Conservation (phyloP, 1,140 invertebrate species). For the Steinernema khuongi region DNA sequence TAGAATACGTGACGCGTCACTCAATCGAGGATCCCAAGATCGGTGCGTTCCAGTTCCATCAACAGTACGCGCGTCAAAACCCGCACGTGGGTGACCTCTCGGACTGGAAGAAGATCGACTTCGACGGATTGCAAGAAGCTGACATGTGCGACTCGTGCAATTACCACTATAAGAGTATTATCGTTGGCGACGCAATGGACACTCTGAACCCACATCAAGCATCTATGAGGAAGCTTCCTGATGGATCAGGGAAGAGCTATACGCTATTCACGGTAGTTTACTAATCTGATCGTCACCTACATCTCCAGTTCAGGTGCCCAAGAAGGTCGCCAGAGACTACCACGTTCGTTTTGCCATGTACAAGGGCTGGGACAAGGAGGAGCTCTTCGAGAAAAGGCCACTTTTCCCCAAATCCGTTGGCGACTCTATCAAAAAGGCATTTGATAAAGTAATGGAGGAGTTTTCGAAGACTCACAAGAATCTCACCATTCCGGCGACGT, state of each 20-base stretch:
- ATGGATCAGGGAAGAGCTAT: not conserved
- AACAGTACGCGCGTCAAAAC: not conserved
- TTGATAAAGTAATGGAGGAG: not conserved
- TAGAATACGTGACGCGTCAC: not conserved
- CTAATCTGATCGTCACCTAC: not conserved
- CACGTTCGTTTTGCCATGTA: not conserved
- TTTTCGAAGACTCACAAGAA: not conserved
- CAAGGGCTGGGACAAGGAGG: not conserved
- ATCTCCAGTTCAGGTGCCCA: not conserved
- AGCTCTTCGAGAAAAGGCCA: not conserved
- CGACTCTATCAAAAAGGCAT: not conserved
- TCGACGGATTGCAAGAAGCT: not conserved
- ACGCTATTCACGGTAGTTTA: not conserved
- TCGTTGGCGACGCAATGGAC: not conserved
- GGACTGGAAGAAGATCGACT: not conserved
- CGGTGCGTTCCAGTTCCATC: not conserved
- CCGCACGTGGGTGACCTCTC: not conserved
- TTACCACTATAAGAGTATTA: not conserved
- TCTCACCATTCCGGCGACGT: not conserved
- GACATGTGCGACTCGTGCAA: not conserved
- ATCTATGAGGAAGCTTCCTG: not conserved
- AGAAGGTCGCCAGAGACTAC: not conserved
- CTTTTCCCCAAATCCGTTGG: not conserved
- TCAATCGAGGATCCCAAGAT: not conserved
- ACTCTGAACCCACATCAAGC: not conserved